Conservation (phyloP, 2,888 invertebrate species). For the Phengaris alcon region DNA sequence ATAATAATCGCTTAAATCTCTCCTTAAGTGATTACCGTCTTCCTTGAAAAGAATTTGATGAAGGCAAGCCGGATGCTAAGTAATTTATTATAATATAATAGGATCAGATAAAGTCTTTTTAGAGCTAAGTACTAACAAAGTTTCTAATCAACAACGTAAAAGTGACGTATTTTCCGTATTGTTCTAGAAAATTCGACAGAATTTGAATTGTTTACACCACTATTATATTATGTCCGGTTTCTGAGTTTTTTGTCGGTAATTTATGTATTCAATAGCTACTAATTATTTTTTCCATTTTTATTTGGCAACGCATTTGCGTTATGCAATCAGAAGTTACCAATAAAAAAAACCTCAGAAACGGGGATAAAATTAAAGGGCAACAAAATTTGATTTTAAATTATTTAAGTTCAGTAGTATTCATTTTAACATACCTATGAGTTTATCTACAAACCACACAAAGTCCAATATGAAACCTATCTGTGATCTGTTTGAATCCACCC, state of each 20-base stretch:
- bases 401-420: too few species aligned
- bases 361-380: too few species aligned
- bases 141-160: not conserved
- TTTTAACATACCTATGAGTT: not conserved
- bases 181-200: too few species aligned
- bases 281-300: too few species aligned
- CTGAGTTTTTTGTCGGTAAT: too few species aligned
- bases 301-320: too few species aligned
- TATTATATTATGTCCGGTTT: too few species aligned
- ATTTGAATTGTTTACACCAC: too few species aligned
- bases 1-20: not conserved
- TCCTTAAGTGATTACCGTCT: constrained; percentile 3
- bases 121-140: not conserved
- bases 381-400: too few species aligned
- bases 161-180: not conserved
- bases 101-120: not conserved
- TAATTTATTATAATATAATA: not conserved
- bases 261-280: too few species aligned
- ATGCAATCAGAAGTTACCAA: too few species aligned
- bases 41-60: constrained; percentile 1
- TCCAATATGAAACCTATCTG: constrained; percentile 3
- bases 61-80: not conserved
- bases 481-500: not conserved
- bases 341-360: too few species aligned
- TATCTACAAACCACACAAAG: not conserved